Conservation (phyloP, 2,113 vertebrate species). For the Beaufortia kweichowensis region DNA sequence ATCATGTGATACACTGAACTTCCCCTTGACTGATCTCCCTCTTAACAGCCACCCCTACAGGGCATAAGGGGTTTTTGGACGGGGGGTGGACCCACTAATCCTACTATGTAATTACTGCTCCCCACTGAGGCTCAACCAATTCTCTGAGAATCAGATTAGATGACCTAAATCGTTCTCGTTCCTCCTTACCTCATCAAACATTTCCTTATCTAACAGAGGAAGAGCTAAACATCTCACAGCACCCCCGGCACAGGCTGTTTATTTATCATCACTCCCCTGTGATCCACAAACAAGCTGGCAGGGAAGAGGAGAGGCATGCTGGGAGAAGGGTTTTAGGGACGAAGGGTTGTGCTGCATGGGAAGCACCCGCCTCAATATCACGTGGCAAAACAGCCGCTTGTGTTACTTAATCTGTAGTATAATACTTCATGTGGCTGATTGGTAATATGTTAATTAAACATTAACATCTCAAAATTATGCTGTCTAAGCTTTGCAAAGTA, state of each 20-base stretch:
- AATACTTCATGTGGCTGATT: background rate
- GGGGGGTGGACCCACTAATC: slow-evolving; percentile 73
- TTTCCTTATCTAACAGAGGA: slow-evolving; percentile 79
- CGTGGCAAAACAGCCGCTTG: background rate
- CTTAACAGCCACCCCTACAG: slow-evolving; percentile 28
- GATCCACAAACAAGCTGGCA: slow-evolving; percentile 67
- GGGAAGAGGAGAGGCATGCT: slow-evolving; percentile 35
- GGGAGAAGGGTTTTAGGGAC: slow-evolving; percentile 59
- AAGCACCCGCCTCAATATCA: background rate
- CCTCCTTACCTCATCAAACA: slow-evolving; percentile 78
- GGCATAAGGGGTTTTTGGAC: slow-evolving; percentile 29
- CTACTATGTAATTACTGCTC: slow-evolving; percentile 83
- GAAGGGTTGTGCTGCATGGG: too few relatives aligned
- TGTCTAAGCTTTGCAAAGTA: slow-evolving; percentile 30
- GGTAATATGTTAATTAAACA: slow-evolving; percentile 36
- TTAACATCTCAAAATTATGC: slow-evolving; percentile 11
- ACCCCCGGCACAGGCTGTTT: slow-evolving; percentile 67
- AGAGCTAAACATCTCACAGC: slow-evolving; percentile 75
- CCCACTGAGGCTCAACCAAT: slow-evolving; percentile 75
- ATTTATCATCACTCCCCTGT: slow-evolving; percentile 68
- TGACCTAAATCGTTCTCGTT: slow-evolving; percentile 75
- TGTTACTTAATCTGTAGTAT: background rate
- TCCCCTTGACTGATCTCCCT: slow-evolving; percentile 7
- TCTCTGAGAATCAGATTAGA: slow-evolving; percentile 81
- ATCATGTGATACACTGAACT: slow-evolving; percentile 22